These are phyloP conservation scores for Dendrocincla tyrannina DNA, from an alignment of 2,797 vertebrate species.

Conservation along the genomic window DNA sequence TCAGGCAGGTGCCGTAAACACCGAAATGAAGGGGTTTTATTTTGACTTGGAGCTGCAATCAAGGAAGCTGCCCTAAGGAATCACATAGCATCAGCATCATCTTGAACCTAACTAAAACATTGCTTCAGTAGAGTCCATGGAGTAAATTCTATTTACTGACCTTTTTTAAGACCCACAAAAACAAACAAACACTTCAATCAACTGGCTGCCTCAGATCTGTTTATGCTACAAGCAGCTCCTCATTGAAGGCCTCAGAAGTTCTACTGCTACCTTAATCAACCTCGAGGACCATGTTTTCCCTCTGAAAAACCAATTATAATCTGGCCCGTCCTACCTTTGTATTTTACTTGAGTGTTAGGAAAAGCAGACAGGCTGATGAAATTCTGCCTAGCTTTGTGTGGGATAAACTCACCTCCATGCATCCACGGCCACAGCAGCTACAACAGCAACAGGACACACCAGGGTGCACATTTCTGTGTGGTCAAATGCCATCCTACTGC, in stretches of 20 bases:
- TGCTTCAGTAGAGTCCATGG: not conserved
- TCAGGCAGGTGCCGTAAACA: not conserved
- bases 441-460: not conserved
- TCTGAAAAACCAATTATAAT: not conserved
- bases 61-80: not conserved
- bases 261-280: not conserved
- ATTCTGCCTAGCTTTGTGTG: not conserved
- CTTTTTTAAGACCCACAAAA: conserved; percentile 11
- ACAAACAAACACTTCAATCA: conserved; percentile 33
- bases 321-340: not conserved
- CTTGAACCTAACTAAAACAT: not conserved
- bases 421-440: not conserved
- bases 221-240: conserved; percentile 9
- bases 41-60: not conserved
- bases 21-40: not conserved
- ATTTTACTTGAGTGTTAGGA: not conserved
- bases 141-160: conserved; percentile 15
- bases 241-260: not conserved
- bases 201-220: not conserved
- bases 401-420: not conserved
- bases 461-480: not conserved
- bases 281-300: not conserved
- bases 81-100: not conserved
- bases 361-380: not conserved
- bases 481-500: not conserved